Conservation (phyloP, 2,797 vertebrate species). For the Denticeps clupeoides region DNA sequence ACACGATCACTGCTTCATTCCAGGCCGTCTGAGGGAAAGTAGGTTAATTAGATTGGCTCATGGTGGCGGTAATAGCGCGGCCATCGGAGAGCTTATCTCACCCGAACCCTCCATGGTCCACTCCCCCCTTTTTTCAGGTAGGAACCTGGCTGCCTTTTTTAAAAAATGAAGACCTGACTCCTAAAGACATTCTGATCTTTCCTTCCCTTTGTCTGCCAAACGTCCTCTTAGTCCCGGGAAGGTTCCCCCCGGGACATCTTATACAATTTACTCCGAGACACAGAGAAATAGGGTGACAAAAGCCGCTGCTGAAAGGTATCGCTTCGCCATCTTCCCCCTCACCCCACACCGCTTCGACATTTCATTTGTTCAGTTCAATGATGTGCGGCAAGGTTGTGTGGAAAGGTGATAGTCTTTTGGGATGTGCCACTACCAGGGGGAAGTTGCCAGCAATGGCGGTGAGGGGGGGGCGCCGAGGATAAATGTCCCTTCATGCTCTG, state of each 20-base stretch:
- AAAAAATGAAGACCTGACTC: not conserved
- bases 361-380: slow-evolving; percentile 68
- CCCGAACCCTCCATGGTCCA: slow-evolving; percentile 19
- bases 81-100: not conserved
- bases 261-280: slow-evolving; percentile 38
- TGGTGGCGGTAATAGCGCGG: slow-evolving; percentile 6
- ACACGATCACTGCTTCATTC: slow-evolving; percentile 21
- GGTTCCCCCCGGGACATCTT: slow-evolving; percentile 48
- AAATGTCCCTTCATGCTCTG: slow-evolving; percentile 25
- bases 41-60: slow-evolving; percentile 47
- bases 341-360: slow-evolving; percentile 46
- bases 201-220: slow-evolving; percentile 27
- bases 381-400: slow-evolving; percentile 63
- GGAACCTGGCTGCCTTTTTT: not conserved
- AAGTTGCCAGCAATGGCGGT: slow-evolving; percentile 39
- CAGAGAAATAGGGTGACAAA: slow-evolving; percentile 28
- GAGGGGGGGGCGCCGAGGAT: not conserved
- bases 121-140: slow-evolving; percentile 40
- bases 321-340: slow-evolving; percentile 56
- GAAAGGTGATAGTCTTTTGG: slow-evolving; percentile 59
- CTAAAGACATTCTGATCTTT: slow-evolving; percentile 45
- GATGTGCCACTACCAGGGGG: slow-evolving; percentile 54
- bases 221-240: slow-evolving; percentile 51
- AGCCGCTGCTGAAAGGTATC: slow-evolving; percentile 62
- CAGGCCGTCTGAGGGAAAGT: slow-evolving; percentile 38